Conservation (phyloP, 53 echinoderm and acorn worm species). For the Holothuria scabra region DNA sequence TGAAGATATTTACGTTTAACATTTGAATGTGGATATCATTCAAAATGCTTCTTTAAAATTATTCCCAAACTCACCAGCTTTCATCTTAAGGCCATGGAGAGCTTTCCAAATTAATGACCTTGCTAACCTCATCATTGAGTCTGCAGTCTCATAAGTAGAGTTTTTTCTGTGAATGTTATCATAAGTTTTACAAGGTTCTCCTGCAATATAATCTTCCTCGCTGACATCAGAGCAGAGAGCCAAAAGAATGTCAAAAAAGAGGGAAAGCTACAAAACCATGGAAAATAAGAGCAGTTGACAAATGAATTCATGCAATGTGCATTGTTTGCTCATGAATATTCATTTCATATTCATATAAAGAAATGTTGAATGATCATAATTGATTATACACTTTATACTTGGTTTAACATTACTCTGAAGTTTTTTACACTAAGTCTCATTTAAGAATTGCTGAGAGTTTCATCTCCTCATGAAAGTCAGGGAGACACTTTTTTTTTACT, state of each 20-base stretch:
- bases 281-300: neutral
- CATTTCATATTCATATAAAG: neutral
- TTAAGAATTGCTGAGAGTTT: too few species aligned
- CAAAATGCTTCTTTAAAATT: too few species aligned
- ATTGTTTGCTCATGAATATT: neutral
- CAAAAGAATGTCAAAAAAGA: conserved; percentile 93
- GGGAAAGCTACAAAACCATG: conserved; percentile 76
- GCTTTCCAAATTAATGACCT: conserved; percentile 78
- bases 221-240: conserved; percentile 70
- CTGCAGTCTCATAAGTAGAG: conserved; percentile 47
- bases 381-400: too few species aligned
- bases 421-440: too few species aligned
- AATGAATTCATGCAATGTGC: too few species aligned
- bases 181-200: conserved; percentile 76
- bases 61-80: conserved; percentile 68
- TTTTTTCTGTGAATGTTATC: conserved; percentile 64
- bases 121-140: conserved; percentile 58
- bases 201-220: conserved; percentile 80
- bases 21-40: too few species aligned
- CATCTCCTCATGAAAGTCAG: too few species aligned
- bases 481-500: too few species aligned
- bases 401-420: too few species aligned
- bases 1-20: too few species aligned
- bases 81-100: conserved; percentile 74
- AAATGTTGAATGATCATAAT: too few species aligned